Percentiles rank a stretch among this genome's conserved stretches.
phyloP scores from a whole-genome alignment of 2,113 vertebrate species.

The Chaetops frenatus region DNA sequence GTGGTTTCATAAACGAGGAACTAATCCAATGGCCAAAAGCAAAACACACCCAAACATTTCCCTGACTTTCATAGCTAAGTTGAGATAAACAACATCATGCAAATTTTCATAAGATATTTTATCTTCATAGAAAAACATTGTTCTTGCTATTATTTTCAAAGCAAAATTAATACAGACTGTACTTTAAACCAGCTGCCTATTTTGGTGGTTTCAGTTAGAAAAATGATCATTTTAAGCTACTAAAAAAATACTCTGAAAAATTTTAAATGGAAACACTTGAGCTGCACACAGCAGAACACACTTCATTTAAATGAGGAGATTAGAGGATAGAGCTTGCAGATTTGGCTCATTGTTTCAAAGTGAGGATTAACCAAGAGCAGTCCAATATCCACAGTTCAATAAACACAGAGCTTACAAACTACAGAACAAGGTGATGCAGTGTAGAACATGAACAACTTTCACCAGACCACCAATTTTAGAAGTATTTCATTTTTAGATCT shows the following conservation, averaged over 20 bases:
- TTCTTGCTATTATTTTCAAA: not conserved
- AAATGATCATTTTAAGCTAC: not conserved
- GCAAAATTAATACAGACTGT: not conserved
- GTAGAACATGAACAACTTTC: not conserved
- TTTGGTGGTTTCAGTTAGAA: not conserved
- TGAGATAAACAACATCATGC: constrained; percentile 28
- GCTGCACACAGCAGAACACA: not conserved
- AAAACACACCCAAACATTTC: constrained; percentile 55
- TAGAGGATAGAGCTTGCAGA: not conserved
- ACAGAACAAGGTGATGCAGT: not conserved
- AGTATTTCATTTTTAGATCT: not conserved
- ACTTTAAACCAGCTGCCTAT: not conserved
- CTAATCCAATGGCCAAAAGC: constrained; percentile 54
- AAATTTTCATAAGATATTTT: not conserved
- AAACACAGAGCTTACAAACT: not conserved
- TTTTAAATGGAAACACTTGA: not conserved
- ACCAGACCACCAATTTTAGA: not conserved
- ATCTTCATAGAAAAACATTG: not conserved
- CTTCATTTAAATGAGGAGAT: not conserved
- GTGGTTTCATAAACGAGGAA: constrained; percentile 61
- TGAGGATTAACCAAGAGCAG: not conserved
- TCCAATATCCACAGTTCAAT: not conserved
- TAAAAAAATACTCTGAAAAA: not conserved
- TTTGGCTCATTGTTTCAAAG: not conserved
- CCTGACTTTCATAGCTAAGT: not conserved